Conservation (phyloP, 1,140 invertebrate species). For the Laupala kohalensis region DNA sequence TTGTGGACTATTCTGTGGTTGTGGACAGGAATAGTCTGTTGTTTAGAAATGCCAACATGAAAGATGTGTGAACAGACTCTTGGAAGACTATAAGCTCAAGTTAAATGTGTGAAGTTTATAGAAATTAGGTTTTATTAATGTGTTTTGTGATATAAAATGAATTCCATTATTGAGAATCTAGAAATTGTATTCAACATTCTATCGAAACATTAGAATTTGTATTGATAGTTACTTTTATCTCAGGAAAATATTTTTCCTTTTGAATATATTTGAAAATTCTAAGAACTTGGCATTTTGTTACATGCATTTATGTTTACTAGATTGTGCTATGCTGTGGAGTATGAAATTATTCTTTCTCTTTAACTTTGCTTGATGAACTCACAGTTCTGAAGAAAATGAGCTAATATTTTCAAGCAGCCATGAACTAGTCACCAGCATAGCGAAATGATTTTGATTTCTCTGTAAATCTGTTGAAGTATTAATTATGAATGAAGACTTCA, state of each 20-base stretch:
- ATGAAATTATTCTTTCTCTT: not conserved
- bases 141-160: not conserved
- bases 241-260: not conserved
- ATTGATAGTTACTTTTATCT: not conserved
- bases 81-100: not conserved
- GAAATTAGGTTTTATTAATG: not conserved
- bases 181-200: not conserved
- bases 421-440: not conserved
- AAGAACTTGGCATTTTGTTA: not conserved
- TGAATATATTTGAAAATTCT: not conserved
- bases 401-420: not conserved
- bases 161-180: not conserved
- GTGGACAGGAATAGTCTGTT: no score
- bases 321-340: not conserved
- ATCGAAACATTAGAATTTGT: not conserved
- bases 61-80: not conserved
- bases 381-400: not conserved
- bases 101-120: not conserved
- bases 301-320: not conserved
- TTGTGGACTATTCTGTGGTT: not conserved
- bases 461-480: not conserved
- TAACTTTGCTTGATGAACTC: not conserved
- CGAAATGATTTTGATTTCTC: not conserved
- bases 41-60: no score
- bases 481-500: not conserved